Percentiles rank a stretch among this genome's conserved stretches.
Evolutionary conservation across 2,113 vertebrate genomes (phyloP).

Genomic region (Tonatia bakeri): DNA sequence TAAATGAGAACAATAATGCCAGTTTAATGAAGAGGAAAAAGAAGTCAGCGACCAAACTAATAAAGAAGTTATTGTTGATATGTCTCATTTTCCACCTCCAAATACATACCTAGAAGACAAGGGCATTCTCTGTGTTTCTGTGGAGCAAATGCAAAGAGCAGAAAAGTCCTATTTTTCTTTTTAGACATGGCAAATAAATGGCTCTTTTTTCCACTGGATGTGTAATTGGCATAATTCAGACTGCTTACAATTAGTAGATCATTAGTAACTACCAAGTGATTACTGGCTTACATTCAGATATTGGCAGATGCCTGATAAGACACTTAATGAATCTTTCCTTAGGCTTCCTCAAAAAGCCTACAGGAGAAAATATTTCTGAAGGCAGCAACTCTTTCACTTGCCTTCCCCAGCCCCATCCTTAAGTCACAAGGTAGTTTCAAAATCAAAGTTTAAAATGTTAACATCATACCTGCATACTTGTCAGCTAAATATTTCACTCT

Average conservation of each 20-base stretch:
- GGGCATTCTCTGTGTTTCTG: not conserved
- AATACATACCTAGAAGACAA: not conserved
- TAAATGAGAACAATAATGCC: not conserved
- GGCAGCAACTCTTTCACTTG: not conserved
- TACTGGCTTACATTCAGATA: not conserved
- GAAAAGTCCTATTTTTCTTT: not conserved
- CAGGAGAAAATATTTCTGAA: slow-evolving; percentile 1
- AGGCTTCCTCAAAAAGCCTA: not conserved
- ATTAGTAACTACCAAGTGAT: slow-evolving; percentile 43
- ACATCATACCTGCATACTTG: not conserved
- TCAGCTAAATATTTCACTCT: not conserved
- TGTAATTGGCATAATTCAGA: not conserved
- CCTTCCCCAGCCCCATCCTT: not conserved
- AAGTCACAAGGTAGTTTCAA: not conserved
- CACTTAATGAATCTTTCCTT: not conserved
- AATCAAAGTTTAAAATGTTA: not conserved
- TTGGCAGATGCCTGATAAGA: slow-evolving; percentile 13
- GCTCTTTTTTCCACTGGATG: not conserved
- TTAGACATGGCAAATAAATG: not conserved
- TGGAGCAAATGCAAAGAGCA: not conserved
- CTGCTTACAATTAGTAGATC: slow-evolving; percentile 1
- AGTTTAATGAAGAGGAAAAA: not conserved
- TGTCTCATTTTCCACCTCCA: not conserved
- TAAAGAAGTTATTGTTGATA: not conserved
- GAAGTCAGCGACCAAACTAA: not conserved